Evolutionary conservation across 2,888 invertebrate genomes (phyloP), one percentile per base, ranked within the genome.

Genomic region (Drosophila stalkeri): DNA sequence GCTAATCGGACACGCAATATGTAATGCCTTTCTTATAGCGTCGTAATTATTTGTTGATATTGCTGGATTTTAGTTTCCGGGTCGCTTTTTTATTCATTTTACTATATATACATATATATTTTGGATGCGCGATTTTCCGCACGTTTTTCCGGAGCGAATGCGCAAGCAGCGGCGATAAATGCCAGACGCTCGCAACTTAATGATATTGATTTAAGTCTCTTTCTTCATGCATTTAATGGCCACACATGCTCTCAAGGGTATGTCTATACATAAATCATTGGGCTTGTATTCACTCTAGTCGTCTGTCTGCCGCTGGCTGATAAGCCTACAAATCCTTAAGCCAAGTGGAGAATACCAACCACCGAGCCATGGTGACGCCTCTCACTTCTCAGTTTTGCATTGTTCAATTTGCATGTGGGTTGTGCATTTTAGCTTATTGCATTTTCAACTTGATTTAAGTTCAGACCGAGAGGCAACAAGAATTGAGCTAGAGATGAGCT

Each of bases 61-160:
- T 67, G 57, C 57, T 54, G 51, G 61, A 51, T 62, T 81, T 73
- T 51, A 69, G 69, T 70, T 82, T 87, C 89, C 87, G 77, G 72
- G 69, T 49, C 52, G 60, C 39, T 56, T 55, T 35, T 35, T 55
- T 18, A 18, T 14, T 18, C 23, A n/a, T 5, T 31, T 2, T 49
- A 16, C n/a, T 27, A 9, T 9, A 31, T 18, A n/a, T 9, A n/a
- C 18, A n/a, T 18, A 37, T 54, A 27, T 41, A 49, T 82, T 60
- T 74, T 71, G 66, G 80, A 80, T 77, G 80, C 82, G 87, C 75
- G 71, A 82, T 85, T 81, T 88, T 84, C 79, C 71, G 75, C 84
- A 74, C 56, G 69, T 49, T 71, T 77, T 77, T 80, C 83, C 69
- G 72, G 75, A 49, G 33, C 18, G 59, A 31, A 37, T 18, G 11